A percentile compares a stretch with the other conserved stretches of the same genome.
Evolutionary conservation across 2,888 invertebrate genomes (phyloP).

Genomic region (Aspidapion aeneum): DNA sequence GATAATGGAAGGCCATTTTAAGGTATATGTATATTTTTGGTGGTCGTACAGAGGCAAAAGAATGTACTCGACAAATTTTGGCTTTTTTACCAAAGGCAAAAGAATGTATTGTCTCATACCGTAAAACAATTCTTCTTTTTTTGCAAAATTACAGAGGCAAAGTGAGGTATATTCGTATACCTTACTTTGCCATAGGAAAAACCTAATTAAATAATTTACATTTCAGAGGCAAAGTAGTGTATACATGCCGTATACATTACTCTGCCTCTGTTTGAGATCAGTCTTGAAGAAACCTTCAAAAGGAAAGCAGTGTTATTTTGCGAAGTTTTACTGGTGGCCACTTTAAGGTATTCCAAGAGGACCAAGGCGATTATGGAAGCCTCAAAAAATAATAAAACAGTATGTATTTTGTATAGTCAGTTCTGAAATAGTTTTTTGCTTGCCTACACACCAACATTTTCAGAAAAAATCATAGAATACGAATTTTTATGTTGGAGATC

Average conservation of each 20-base stretch:
- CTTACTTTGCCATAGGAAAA: background rate
- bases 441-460: too few species aligned
- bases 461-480: too few species aligned
- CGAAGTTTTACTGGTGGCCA: background rate
- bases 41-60: background rate
- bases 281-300: background rate
- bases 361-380: background rate
- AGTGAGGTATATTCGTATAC: background rate
- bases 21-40: background rate
- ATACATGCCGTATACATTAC: background rate
- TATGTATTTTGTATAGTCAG: background rate
- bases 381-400: too few species aligned
- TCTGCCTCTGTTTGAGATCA: background rate
- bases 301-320: background rate
- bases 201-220: background rate
- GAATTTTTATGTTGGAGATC: too few species aligned
- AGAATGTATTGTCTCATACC: background rate
- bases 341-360: background rate
- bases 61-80: conserved; percentile 24
- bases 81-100: conserved; percentile 15
- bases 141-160: background rate
- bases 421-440: too few species aligned
- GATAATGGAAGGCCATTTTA: background rate
- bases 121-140: background rate
- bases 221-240: background rate